Conservation (phyloP, 2,888 invertebrate species). For the Allophyes oxyacanthae region DNA sequence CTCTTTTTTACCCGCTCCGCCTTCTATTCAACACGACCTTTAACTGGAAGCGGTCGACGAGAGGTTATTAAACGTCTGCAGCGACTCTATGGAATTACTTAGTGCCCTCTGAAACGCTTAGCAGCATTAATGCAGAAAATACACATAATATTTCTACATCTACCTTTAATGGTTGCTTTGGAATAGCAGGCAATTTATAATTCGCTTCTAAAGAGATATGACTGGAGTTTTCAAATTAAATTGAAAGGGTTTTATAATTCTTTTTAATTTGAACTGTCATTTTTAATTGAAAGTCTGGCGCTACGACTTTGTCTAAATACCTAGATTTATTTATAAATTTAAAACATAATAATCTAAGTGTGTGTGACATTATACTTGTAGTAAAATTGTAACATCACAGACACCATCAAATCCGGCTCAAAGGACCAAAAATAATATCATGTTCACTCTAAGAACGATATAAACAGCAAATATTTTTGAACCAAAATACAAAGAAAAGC, state of each 20-base stretch:
- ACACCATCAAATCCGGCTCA: too few relatives aligned
- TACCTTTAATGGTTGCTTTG: too few relatives aligned
- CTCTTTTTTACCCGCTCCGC: neutral
- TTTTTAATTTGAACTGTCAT: too few relatives aligned
- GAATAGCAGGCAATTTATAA: neutral
- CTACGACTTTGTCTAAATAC: too few relatives aligned
- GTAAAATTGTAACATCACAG: too few relatives aligned
- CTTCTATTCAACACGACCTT: neutral
- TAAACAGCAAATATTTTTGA: conserved; percentile 9
- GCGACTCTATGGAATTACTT: conserved; percentile 33
- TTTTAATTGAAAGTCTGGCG: too few relatives aligned
- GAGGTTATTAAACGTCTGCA: conserved; percentile 38
- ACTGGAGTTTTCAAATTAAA: neutral
- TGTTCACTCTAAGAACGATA: neutral
- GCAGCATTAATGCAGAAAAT: conserved; percentile 11
- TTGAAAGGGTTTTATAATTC: neutral
- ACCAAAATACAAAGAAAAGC: conserved; percentile 11
- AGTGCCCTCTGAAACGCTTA: conserved; percentile 29
- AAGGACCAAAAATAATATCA: too few relatives aligned
- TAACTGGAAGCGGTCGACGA: conserved; percentile 3
- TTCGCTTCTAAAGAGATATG: neutral
- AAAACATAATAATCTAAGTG: too few relatives aligned
- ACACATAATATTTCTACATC: conserved; percentile 12
- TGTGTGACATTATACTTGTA: too few relatives aligned
- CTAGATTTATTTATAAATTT: too few relatives aligned